Evolutionary conservation across 1,140 invertebrate genomes (phyloP), one percentile per base, ranked within the genome.

Genomic region (Ctenoplectra terminalis): DNA sequence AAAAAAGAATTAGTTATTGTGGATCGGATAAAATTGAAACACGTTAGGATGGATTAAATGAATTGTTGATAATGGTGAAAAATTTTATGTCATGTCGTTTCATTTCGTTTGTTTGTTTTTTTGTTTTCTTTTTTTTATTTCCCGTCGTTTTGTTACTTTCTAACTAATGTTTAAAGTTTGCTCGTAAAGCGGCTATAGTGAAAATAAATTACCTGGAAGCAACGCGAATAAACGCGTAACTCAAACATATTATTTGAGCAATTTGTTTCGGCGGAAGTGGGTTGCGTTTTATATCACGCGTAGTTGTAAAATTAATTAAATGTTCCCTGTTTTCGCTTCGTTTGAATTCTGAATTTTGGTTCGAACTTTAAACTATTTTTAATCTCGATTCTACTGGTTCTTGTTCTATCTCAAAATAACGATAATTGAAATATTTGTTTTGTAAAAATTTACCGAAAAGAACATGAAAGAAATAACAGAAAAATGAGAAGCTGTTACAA

Each of bases 251-350:
- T 46, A 43, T 48, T 40, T 26, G 5, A 34, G 7, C 11, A 34
- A 73, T 73, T 73, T 73, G 40, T 40, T 46, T 43, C 9, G 37
- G 8, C 5, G 37, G 20, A 72, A 40, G 13, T 54, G 26, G 26
- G 34, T 73, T 3, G 8, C 31, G 31, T 71, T 54, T 73, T 73
- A 46, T 29, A 6, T 23, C 5, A 5, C 20, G 37, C 5, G 20
- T 43, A 7, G 20, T 43, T 43, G 52, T 72, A 13, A 58, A 43
- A 1, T 56, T 26, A 58, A 58, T 58, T 72, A 72, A 58, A 58
- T 2, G 20, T 31, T 8, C 8, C 0, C 11, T 37, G 1, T 7
- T 48, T 9, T 15, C 15, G 29, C 15, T 60, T 60, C 6, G 15
- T 13, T 48, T 15, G 46, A 13, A 40, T 40, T 40, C 4, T 8